Base-by-base conservation (phyloP, 2,888 invertebrate genomes). In the Glaucopsyche alexis region DNA sequence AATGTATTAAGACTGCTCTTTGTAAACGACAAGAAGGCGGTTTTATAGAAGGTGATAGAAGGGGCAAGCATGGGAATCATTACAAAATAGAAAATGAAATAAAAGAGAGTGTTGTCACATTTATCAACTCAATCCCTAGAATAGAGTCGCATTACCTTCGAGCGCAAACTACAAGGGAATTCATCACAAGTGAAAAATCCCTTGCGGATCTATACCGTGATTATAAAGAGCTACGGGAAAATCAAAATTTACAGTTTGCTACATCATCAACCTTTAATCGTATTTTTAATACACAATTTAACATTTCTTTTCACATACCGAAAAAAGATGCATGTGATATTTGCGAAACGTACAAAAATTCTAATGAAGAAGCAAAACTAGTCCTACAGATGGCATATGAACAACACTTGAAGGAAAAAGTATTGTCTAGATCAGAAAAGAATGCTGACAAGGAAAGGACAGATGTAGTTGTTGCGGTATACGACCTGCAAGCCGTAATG, bases 301-400 rank as follows among this genome's bases (percentile, higher is more conserved):
- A 80, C 72, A 78, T 80, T 77, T 75, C 74, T 47, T 80, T 80
- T 72, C 74, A 75, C 64, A 72, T 74, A 8, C 79, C 79, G 29
- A 80, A 79, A 66, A 80, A 79, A 77, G 80, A 80, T 72, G 65
- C 67, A 71, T 79, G 79, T 72, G 79, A 80, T 60, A 70, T 78
- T 1, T 80, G 79, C 72, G 78, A 78, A 50, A 71, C 38, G 11
- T 71, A 71, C 40, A 71, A 71, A 16, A 50, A 71, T 50, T 50
- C 70, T 49, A 52, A 14, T n/a, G 70, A 29, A 1, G 52, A 71
- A 52, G 70, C 29, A 38, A 71, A 52, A 38, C 52, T 52, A 50
- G 38, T 38, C 14, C 9, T 50, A 40, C 16, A 40, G 14, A 13
- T 14, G 38, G 70, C 38, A 38, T 71, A 71, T 71, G 50, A 52